Evolutionary conservation across 37 sponge, comb jelly and placozoan genomes (phyloP).

Genomic region (Bolinopsis microptera): DNA sequence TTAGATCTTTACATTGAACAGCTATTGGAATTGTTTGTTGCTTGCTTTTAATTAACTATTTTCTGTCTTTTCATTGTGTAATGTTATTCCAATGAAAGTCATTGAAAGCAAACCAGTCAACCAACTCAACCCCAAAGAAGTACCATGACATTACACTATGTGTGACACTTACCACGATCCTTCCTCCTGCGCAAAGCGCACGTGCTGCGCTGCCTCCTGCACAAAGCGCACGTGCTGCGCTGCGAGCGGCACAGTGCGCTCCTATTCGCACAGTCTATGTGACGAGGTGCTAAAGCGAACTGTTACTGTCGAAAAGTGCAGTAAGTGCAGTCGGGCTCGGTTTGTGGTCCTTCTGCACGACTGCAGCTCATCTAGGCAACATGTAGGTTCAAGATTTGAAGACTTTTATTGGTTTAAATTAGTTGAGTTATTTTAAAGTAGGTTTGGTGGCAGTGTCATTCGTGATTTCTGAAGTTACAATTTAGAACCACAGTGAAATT

Average conservation of each 20-base stretch:
- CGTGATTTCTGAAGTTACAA: no score
- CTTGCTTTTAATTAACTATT: no score
- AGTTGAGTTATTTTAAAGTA: no score
- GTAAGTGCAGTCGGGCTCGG: background rate
- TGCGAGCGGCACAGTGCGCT: background rate
- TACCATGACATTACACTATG: background rate
- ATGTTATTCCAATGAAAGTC: no score
- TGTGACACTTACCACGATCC: background rate
- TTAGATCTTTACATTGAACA: no score
- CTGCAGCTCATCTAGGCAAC: background rate
- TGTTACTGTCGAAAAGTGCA: background rate
- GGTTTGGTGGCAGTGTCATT: no score
- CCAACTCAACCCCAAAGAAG: background rate
- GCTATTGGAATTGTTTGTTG: no score
- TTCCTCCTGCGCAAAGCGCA: background rate
- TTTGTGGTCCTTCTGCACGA: constrained; percentile 1
- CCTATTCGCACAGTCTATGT: background rate
- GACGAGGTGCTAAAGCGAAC: background rate
- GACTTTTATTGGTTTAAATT: no score
- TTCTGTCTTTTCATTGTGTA: no score
- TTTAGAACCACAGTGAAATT: no score
- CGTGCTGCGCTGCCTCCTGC: background rate
- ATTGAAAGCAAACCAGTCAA: no score
- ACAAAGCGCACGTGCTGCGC: background rate
- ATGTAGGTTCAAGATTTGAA: constrained; percentile 32